Percentiles rank a stretch among this genome's conserved stretches.
phyloP scores from a whole-genome alignment of 2,113 vertebrate species.

The Bothrops jararaca region DNA sequence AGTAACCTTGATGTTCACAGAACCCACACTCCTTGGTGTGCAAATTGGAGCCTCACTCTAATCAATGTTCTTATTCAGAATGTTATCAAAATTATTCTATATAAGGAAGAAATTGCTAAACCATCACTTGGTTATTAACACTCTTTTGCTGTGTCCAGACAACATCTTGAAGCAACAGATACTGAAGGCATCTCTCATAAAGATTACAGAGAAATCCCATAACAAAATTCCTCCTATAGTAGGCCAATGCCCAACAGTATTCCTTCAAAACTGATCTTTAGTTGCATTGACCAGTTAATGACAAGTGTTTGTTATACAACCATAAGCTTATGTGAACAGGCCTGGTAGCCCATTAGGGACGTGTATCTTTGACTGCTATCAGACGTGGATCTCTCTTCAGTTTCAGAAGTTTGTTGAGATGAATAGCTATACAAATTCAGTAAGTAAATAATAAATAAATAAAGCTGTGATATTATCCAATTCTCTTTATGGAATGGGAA shows the following conservation, averaged over 20 bases:
- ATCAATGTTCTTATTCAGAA: neutral
- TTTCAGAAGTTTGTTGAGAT: neutral
- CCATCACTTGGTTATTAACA: neutral
- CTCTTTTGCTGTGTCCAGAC: neutral
- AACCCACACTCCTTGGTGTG: neutral
- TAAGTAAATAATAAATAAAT: neutral
- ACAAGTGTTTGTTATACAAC: neutral
- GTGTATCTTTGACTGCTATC: neutral
- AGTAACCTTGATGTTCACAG: neutral
- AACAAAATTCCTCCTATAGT: neutral
- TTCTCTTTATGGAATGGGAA: neutral
- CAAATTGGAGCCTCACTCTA: neutral
- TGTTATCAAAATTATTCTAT: neutral
- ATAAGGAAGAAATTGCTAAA: neutral
- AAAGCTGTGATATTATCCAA: neutral
- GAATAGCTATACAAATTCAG: neutral
- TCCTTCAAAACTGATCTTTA: neutral
- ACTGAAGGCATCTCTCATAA: neutral
- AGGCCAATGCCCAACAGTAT: neutral
- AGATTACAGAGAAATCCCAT: neutral
- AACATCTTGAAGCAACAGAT: neutral
- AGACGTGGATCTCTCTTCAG: neutral
- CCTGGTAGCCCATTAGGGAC: neutral
- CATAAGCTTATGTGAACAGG: neutral
- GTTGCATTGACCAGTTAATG: neutral